Evolutionary conservation across 2,113 vertebrate genomes (phyloP).

Genomic region (Shinisaurus crocodilurus): DNA sequence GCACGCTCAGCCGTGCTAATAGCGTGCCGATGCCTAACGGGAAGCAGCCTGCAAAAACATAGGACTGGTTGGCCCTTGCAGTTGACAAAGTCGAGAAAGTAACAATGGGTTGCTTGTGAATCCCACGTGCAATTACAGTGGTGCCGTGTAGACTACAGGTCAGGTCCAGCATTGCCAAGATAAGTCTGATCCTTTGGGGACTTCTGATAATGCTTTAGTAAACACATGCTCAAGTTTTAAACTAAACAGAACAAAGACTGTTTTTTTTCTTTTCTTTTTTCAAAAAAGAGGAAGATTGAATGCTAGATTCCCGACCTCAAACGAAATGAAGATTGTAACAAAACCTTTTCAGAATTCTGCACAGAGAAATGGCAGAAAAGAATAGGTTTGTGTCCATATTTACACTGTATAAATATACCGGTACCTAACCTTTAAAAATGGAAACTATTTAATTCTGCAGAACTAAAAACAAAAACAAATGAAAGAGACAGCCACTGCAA

Average conservation of each 20-base stretch:
- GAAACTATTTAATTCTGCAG: neutral
- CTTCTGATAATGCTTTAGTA: conserved; percentile 23
- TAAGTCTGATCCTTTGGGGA: neutral
- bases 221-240: conserved; percentile 8
- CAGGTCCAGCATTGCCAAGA: conserved; percentile 19
- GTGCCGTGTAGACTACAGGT: conserved; percentile 25
- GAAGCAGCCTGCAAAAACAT: neutral
- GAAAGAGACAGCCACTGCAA: neutral
- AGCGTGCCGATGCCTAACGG: neutral
- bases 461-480: neutral
- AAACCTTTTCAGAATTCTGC: neutral
- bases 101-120: conserved; percentile 23
- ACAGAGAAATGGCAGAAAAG: neutral
- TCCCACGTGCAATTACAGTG: conserved; percentile 5
- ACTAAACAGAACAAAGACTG: conserved; percentile 6
- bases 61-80: neutral
- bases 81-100: neutral
- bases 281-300: neutral
- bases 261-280: neutral
- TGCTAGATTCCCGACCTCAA: neutral
- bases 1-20: accelerated
- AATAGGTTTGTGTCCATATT: neutral
- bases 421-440: neutral
- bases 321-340: neutral
- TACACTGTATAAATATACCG: neutral